Evolutionary conservation across 2,113 vertebrate genomes (phyloP).

Genomic region (Nothoprocta perdicaria): DNA sequence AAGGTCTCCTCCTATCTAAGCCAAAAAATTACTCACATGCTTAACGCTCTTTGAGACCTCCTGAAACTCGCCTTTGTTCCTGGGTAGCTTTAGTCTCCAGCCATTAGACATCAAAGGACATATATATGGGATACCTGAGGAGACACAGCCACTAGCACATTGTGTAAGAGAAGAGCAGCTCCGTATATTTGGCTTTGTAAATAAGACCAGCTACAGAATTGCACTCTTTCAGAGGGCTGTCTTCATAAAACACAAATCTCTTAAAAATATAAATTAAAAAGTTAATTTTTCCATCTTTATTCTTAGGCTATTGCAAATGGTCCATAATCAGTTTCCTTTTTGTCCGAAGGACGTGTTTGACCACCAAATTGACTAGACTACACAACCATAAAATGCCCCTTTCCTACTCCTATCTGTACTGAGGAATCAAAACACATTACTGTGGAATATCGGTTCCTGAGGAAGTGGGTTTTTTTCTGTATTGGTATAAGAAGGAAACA

Average conservation of each 20-base stretch:
- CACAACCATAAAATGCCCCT: background rate
- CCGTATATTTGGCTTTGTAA: too few species aligned
- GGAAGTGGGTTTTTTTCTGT: background rate
- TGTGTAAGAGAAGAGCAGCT: background rate
- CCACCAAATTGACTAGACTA: background rate
- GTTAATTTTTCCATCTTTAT: background rate
- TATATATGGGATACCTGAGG: background rate
- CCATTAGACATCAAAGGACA: background rate
- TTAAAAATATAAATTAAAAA: background rate
- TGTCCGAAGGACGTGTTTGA: background rate
- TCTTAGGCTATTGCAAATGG: background rate
- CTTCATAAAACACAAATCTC: background rate
- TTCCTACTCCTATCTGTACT: background rate
- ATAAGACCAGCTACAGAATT: too few species aligned
- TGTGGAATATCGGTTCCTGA: background rate
- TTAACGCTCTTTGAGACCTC: background rate
- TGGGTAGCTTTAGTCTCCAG: background rate
- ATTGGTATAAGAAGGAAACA: background rate
- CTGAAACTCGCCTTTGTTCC: background rate
- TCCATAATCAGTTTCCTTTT: background rate
- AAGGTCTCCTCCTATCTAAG: background rate
- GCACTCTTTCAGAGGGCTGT: too few species aligned
- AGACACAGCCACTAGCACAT: too few species aligned
- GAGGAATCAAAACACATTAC: background rate
- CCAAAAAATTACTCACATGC: background rate